Conservation (phyloP, 2,113 vertebrate genomes). For the Hymenochirus boettgeri region DNA sequence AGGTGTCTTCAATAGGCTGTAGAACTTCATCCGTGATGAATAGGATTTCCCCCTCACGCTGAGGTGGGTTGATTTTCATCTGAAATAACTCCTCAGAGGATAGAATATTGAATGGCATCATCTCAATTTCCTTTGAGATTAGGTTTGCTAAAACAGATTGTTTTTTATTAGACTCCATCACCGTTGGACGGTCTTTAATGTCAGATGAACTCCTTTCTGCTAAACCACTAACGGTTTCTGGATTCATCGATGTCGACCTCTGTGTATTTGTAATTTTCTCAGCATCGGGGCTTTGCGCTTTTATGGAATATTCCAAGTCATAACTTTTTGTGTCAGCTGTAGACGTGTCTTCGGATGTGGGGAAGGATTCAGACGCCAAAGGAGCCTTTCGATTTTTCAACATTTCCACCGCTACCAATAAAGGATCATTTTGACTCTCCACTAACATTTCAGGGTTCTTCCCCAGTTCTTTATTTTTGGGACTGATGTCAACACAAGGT, state of each 20-base stretch:
- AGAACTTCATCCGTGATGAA: conserved; percentile 17
- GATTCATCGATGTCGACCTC: not conserved
- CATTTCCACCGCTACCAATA: not conserved
- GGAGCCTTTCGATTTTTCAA: not conserved
- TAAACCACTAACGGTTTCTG: not conserved
- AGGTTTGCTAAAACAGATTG: conserved; percentile 12
- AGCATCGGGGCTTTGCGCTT: rapidly evolving
- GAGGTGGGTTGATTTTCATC: not conserved
- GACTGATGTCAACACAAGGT: not conserved
- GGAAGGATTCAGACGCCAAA: not conserved
- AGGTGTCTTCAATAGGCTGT: not conserved
- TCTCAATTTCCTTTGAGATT: not conserved
- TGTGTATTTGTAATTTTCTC: not conserved
- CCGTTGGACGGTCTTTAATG: not conserved
- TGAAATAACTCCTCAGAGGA: not conserved
- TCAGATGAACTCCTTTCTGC: rapidly evolving
- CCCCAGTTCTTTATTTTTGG: not conserved
- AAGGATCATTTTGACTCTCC: not conserved
- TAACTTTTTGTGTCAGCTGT: conserved; percentile 10
- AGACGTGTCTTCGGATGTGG: not conserved
- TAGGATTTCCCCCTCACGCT: conserved; percentile 9
- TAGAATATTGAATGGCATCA: not conserved
- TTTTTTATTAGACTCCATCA: conserved; percentile 8
- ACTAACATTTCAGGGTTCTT: not conserved
- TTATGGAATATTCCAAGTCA: not conserved